A percentile compares a stretch with the other conserved stretches of the same genome.
These are phyloP conservation scores for Chalcis sispes DNA, from an alignment of 2,888 invertebrate species.

Conservation along the genomic window DNA sequence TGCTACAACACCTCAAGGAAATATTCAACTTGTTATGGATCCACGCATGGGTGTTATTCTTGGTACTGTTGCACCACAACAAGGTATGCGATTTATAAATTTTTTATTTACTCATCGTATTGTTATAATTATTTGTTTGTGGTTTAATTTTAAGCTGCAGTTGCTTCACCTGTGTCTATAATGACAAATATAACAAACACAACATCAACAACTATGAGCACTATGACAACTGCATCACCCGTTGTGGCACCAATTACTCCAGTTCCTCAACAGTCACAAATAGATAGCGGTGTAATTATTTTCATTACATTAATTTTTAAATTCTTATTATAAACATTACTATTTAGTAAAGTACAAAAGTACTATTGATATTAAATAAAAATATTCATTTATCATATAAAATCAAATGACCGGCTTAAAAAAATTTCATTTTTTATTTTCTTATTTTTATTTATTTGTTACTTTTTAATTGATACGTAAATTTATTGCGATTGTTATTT, in stretches of 20 bases:
- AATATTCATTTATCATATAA: too few relatives aligned
- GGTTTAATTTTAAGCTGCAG: slow-evolving; percentile 33
- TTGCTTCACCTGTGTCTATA: slow-evolving; percentile 43
- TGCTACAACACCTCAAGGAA: slow-evolving; percentile 66
- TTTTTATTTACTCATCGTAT: slow-evolving; percentile 47
- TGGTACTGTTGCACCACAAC: slow-evolving; percentile 72
- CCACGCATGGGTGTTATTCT: slow-evolving; percentile 76
- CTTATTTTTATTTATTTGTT: too few relatives aligned
- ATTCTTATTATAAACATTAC: background rate
- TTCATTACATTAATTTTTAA: slow-evolving; percentile 30
- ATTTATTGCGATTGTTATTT: too few relatives aligned
- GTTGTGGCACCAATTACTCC: slow-evolving; percentile 59
- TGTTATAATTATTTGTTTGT: slow-evolving; percentile 4
- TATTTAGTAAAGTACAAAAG: too few relatives aligned
- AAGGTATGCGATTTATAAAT: slow-evolving; percentile 54
- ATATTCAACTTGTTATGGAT: slow-evolving; percentile 78
- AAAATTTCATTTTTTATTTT: too few relatives aligned
- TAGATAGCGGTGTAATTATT: slow-evolving; percentile 64
- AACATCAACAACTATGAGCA: slow-evolving; percentile 59
- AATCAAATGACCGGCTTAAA: too few relatives aligned
- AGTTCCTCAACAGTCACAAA: slow-evolving; percentile 59
- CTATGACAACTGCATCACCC: slow-evolving; percentile 61
- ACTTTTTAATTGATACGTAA: too few relatives aligned
- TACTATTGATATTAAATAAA: background rate
- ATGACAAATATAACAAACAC: slow-evolving; percentile 53